Base-by-base conservation (phyloP, 2,888 invertebrate genomes). In the Zonitis immaculata region DNA sequence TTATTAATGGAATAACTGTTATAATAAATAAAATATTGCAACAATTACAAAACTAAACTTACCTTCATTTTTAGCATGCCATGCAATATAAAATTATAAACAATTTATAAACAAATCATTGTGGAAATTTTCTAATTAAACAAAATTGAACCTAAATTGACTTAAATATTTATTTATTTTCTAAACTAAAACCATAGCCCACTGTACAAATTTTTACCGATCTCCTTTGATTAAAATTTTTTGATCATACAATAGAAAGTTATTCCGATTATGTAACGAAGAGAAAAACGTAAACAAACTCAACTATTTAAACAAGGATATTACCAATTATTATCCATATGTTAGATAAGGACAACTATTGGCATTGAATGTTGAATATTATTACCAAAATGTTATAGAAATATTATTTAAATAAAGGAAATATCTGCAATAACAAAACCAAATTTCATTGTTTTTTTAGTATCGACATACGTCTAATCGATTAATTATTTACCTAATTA, bases 401-500 rank as follows among this genome's bases (percentile, higher is more conserved):
- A n/a, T 3, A 39, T 18, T 39, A 11, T 16, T 20, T 9, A 39
- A 39, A 18, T 39, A 39, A 11, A 39, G 39, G 11, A 39, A 39
- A 39, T 39, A 39, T 6, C 39, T 39, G 39, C 6, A 39, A 39
- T 20, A 20, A 16, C 4, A 9, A 6, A n/a, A n/a, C n/a, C n/a
- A n/a, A n/a, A n/a, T n/a, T n/a, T n/a, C n/a, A n/a, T n/a, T n/a
- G n/a, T n/a, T n/a, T n/a, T n/a, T n/a, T n/a, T 14, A 32, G 12
- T 2, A 12, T 7, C 1, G 14, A 32, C 14, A 2, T 32, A 32
- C 14, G 32, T 32, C 28, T 42, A 18, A 32, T 32, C 46, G 75
- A 74, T 26, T 66, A 50, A 35, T 11, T 44, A 63, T 64, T 64
- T 66, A 73, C 73, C 60, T 52, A 42, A 73, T 66, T 61, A 62